Conservation (phyloP, 1,140 invertebrate species). For the Ips typographus region DNA sequence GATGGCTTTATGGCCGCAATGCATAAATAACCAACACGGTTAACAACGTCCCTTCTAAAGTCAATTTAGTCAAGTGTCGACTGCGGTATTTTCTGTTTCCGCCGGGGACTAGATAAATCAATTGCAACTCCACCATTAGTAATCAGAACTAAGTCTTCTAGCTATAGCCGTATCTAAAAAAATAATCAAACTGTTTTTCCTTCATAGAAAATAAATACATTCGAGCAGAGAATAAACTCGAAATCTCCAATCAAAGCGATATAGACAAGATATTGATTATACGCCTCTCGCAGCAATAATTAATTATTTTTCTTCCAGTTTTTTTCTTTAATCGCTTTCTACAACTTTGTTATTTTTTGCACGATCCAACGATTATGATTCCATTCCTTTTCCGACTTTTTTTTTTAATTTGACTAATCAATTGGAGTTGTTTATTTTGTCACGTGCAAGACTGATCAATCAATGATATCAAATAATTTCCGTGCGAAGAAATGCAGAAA, state of each 20-base stretch:
- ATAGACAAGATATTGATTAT: conserved; percentile 22
- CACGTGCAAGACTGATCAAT: not conserved
- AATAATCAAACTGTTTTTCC: not conserved
- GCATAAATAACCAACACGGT: conserved; percentile 9
- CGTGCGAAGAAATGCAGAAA: no score
- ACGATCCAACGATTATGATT: conserved; percentile 11
- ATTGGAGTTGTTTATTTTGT: not conserved
- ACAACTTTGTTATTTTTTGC: conserved; percentile 18
- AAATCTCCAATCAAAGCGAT: conserved; percentile 16
- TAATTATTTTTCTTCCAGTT: conserved; percentile 26
- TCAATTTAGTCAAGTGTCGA: conserved; percentile 20
- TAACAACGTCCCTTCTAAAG: conserved; percentile 10
- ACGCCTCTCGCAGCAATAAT: conserved; percentile 20
- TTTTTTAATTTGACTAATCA: conserved; percentile 7
- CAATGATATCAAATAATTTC: no score
- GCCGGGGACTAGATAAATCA: conserved; percentile 1
- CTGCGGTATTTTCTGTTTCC: not conserved
- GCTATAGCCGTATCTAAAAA: not conserved
- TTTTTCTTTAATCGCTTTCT: conserved; percentile 7
- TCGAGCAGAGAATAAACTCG: conserved; percentile 2
- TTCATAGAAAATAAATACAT: not conserved
- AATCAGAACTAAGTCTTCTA: not conserved
- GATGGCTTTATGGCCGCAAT: conserved; percentile 14
- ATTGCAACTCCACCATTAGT: not conserved
- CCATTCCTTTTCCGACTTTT: not conserved